A percentile compares a stretch with the other conserved stretches of the same genome.
Evolutionary conservation across 2,888 invertebrate genomes (phyloP).

Genomic region (Luperina nickerlii): DNA sequence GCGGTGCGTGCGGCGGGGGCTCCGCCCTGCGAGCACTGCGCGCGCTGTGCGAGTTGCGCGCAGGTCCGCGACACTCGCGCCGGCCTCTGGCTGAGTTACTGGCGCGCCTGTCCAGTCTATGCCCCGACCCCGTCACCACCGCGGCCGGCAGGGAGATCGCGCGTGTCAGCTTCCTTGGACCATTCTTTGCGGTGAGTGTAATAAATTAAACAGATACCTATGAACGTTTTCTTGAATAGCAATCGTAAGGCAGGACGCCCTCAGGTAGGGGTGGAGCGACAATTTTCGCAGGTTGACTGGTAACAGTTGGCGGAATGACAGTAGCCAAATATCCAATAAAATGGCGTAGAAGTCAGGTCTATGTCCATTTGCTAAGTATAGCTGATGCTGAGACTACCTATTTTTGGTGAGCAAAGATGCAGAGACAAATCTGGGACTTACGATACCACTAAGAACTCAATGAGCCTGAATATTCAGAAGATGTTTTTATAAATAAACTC

Average conservation of each 20-base stretch:
- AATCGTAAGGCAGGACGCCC: not conserved
- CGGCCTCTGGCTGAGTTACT: conserved; percentile 92
- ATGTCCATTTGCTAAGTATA: not conserved
- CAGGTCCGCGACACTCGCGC: conserved; percentile 91
- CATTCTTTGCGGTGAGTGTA: conserved; percentile 94
- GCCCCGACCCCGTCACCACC: conserved; percentile 93
- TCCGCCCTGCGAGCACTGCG: conserved; percentile 93
- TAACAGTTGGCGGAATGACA: not conserved
- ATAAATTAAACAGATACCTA: not conserved
- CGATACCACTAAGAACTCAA: conserved; percentile 4
- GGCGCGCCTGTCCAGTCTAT: conserved; percentile 88
- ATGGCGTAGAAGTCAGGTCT: not conserved
- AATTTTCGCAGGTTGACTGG: not conserved
- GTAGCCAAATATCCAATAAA: not conserved
- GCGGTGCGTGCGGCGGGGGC: conserved; percentile 92
- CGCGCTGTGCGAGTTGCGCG: conserved; percentile 95
- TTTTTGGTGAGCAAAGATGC: not conserved
- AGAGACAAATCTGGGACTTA: not conserved
- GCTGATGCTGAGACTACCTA: not conserved
- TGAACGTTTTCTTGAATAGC: not conserved
- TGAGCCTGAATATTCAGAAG: conserved; percentile 16
- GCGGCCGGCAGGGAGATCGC: conserved; percentile 96
- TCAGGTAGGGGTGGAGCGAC: not conserved
- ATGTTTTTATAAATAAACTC: conserved; percentile 25
- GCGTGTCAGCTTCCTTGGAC: conserved; percentile 96